phyloP scores from a whole-genome alignment of 2,888 invertebrate species.

The Cheilosia vulpina region DNA sequence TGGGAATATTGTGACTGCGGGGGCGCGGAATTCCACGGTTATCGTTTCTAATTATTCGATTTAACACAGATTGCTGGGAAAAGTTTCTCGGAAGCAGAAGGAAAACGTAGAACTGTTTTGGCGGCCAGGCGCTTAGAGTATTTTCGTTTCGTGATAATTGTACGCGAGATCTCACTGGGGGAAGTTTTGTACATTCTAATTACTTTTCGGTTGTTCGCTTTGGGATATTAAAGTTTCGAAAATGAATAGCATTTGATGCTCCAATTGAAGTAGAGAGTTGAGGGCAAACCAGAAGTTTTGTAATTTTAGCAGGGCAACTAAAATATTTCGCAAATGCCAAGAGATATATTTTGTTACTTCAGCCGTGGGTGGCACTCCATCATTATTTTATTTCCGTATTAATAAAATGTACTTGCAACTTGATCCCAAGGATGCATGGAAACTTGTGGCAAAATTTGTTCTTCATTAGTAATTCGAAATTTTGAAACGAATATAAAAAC shows the following conservation, averaged over 20 bases:
- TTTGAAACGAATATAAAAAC: too few species aligned
- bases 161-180: constrained; percentile 32
- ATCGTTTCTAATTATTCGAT: constrained; percentile 64
- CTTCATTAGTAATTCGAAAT: too few species aligned
- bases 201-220: constrained; percentile 37
- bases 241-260: constrained; percentile 31
- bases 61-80: constrained; percentile 54
- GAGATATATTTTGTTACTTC: too few species aligned
- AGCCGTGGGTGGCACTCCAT: too few species aligned
- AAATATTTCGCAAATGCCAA: too few species aligned
- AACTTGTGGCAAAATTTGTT: too few species aligned
- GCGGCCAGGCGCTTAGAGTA: constrained; percentile 1
- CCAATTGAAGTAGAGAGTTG: not conserved
- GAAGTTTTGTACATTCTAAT: constrained; percentile 52
- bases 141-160: constrained; percentile 50
- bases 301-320: too few species aligned
- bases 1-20: constrained; percentile 10
- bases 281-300: too few species aligned
- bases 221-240: constrained; percentile 4
- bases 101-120: constrained; percentile 8
- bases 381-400: too few species aligned
- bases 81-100: constrained; percentile 27
- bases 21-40: constrained; percentile 26
- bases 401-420: too few species aligned
- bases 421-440: too few species aligned